Evolutionary conservation across 2,888 invertebrate genomes (phyloP).

Genomic region (Orthosia gracilis): DNA sequence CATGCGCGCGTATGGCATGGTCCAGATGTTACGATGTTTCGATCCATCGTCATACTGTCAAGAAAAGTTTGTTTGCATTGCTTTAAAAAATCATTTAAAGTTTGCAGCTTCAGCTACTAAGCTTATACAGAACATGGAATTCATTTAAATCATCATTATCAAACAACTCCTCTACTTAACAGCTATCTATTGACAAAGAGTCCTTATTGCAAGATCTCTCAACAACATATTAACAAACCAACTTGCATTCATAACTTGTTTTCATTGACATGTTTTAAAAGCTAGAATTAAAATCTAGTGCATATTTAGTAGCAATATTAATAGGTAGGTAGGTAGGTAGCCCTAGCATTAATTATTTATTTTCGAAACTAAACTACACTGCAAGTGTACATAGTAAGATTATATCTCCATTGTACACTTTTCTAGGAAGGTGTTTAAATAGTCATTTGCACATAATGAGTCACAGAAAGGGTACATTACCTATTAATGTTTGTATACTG

Average conservation of each 20-base stretch:
- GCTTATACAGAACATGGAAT: not conserved
- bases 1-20: not conserved
- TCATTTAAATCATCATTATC: not conserved
- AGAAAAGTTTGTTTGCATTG: too few relatives aligned
- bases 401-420: conserved; percentile 19
- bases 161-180: not conserved
- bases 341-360: conserved; percentile 12
- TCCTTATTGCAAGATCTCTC: conserved; percentile 16
- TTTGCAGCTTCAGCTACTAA: not conserved
- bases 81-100: too few relatives aligned
- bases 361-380: conserved; percentile 11
- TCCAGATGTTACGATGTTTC: too few relatives aligned
- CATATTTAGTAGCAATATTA: too few relatives aligned
- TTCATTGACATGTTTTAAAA: conserved; percentile 49
- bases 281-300: conserved; percentile 44
- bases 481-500: conserved; percentile 98
- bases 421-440: conserved; percentile 49
- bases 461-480: conserved; percentile 86
- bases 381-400: conserved; percentile 10
- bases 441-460: conserved; percentile 41
- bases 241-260: conserved; percentile 51
- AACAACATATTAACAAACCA: conserved; percentile 37
- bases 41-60: too few relatives aligned
- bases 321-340: too few relatives aligned
- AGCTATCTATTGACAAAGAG: conserved; percentile 20